Evolutionary conservation across 1,140 invertebrate species (phyloP), one percentile per base, ranked within the genome.

Genomic region (Sminthurinus signatus): DNA sequence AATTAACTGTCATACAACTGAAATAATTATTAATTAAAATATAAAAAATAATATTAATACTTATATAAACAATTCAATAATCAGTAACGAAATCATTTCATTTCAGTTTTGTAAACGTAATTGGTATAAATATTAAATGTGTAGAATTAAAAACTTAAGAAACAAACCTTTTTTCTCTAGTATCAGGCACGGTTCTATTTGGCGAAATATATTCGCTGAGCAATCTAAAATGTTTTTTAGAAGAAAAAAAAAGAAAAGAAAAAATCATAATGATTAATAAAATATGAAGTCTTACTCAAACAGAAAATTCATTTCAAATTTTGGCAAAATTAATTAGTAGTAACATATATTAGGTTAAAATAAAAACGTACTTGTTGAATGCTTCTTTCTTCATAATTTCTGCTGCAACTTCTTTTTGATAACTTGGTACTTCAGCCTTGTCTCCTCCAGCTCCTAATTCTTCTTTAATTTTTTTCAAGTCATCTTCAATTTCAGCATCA

Each of bases 161-260:
- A n/a, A n/a, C n/a, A 82, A 79, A 90, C 86, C 81, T 78, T 27
- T 80, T 74, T 78, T 93, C 84, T 64, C 92, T 80, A 48, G 89
- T 86, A 79, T 96, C 92, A 8, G 85, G 85, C 32, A 96, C 73
- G 39, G 86, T 86, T 71, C 93, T 78, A 74, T 90, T 88, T 23
- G 91, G 77, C 0, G 91, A 83, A 70, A 97, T 93, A 78, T 86
- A 88, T 75, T 96, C 89, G 75, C 91, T 94, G 1, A 92, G 81
- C 44, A 91, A 80, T 32, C 89, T 85, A 36, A 36, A 36, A 36
- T 36, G 32, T 36, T 36, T 36, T 36, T 36, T 36, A 36, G 5
- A 36, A 36, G 15, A 36, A 36, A 36, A 15, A 15, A 36, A 36
- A n/a, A n/a, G n/a, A n/a, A 36, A 36, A 36, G 15, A 36, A 15